Base-by-base conservation (phyloP, 2,888 invertebrate genomes). In the Argyresthia goedartella region DNA sequence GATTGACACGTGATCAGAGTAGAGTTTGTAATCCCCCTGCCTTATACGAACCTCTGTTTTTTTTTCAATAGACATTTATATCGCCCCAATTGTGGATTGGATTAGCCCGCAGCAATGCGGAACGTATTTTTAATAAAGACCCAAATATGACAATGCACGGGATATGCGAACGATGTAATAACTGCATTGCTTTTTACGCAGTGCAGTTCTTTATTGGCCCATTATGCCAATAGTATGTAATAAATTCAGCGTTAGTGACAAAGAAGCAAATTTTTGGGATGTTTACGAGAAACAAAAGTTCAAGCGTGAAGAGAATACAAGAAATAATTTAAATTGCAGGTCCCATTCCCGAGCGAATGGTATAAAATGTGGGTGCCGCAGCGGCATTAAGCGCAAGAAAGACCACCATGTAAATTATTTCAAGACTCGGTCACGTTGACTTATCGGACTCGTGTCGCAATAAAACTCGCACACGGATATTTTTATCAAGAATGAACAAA, bases 1-100 rank as follows among this genome's bases (percentile, higher is more conserved):
- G 85, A 86, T 85, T 85, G 85, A 85, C 85, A 76, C 81, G 78
- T 77, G 84, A 84, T 77, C 76, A 78, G 67, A 62, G 60, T 67
- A 64, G 67, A 65, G 73, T 67, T 71, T 74, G 71, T 76, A 74
- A 71, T 65, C 67, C 62, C 65, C 66, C 67, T 72, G 71, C 69
- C 73, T 71, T 76, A 16, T n/a, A 44, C 13, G 25, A 42, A 42
- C 41, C 59, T 25, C 6, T 25, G 3, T 25, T 25, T 25, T n/a
- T 69, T 70, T 82, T 80, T 78, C 71, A 66, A 54, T 64, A 66
- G 62, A 64, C 64, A 74, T 67, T 75, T 79, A 84, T 81, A 78
- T 74, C 76, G 75, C 71, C 68, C 71, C 46, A 58, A 76, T 76
- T 77, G 73, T 73, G 67, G 72, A 66, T 66, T 64, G 61, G 75